Conservation (phyloP, 2,797 vertebrate genomes). For the Scarus forsteni region DNA sequence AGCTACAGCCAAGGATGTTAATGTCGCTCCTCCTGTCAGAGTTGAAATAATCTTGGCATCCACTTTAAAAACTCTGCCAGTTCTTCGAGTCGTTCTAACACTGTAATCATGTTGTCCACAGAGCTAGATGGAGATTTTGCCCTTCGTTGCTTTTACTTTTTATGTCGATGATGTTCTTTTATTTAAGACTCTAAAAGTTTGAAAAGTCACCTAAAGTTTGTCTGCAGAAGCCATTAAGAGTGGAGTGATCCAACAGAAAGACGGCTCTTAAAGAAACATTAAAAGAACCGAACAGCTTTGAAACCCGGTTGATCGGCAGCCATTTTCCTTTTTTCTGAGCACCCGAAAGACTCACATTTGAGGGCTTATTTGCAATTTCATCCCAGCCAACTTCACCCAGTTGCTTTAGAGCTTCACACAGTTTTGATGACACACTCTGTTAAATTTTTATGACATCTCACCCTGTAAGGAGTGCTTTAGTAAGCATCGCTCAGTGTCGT, state of each 20-base stretch:
- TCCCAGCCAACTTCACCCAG: background rate
- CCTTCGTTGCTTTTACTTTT: background rate
- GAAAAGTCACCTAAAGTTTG: background rate
- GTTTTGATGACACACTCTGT: conserved; percentile 18
- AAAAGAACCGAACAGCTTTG: background rate
- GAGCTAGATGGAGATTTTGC: no score
- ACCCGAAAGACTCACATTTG: background rate
- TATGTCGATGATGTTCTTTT: background rate
- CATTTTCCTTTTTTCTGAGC: background rate
- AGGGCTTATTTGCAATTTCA: background rate
- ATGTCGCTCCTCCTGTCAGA: no score
- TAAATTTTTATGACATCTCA: conserved; percentile 27
- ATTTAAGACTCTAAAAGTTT: background rate
- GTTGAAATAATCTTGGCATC: no score
- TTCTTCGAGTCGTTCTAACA: no score
- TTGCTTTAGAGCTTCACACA: conserved; percentile 14
- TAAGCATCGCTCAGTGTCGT: conserved; percentile 18
- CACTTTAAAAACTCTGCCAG: no score
- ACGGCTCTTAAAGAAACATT: background rate
- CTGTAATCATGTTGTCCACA: no score
- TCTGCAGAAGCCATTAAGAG: background rate
- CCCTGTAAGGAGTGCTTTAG: conserved; percentile 23
- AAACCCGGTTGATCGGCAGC: background rate
- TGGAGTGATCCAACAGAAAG: background rate
- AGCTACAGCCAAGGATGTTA: no score